A percentile compares a stretch with the other conserved stretches of the same genome.
phyloP scores from a whole-genome alignment of 1,140 invertebrate genomes.

The Holotrichia oblita region DNA sequence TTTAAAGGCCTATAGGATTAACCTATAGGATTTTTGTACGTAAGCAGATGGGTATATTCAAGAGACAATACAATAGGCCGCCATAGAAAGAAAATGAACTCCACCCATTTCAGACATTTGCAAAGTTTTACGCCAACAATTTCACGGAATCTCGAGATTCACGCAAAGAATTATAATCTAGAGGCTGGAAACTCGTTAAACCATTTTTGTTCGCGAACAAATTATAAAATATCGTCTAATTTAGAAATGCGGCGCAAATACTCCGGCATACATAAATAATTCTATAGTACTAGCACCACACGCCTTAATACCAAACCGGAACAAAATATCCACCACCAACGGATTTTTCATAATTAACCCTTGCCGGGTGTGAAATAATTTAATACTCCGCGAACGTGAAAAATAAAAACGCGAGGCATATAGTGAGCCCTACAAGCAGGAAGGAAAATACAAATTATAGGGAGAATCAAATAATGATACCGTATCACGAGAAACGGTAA shows the following conservation, averaged over 20 bases:
- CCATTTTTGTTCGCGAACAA: background rate
- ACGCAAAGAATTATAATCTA: background rate
- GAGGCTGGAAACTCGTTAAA: background rate
- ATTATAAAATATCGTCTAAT: background rate
- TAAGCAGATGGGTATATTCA: too few relatives aligned
- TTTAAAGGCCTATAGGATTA: too few relatives aligned
- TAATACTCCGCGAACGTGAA: background rate
- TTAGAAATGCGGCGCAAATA: background rate
- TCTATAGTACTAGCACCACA: background rate
- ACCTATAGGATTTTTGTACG: too few relatives aligned
- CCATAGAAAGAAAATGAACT: too few relatives aligned
- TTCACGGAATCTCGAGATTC: too few relatives aligned
- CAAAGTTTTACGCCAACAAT: too few relatives aligned
- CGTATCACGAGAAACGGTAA: constrained; percentile 9
- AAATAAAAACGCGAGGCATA: background rate
- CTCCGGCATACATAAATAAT: background rate
- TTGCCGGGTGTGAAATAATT: background rate
- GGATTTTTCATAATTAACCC: background rate
- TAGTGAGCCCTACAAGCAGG: background rate
- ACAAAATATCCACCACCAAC: background rate
- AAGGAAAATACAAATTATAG: background rate
- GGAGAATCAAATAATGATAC: constrained; percentile 3
- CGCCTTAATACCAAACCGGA: background rate
- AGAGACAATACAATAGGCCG: too few relatives aligned
- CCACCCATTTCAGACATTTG: too few relatives aligned